These are phyloP conservation scores for Petrocephalus schoutedeni DNA, from an alignment of 2,797 vertebrate genomes.

Conservation along the genomic window DNA sequence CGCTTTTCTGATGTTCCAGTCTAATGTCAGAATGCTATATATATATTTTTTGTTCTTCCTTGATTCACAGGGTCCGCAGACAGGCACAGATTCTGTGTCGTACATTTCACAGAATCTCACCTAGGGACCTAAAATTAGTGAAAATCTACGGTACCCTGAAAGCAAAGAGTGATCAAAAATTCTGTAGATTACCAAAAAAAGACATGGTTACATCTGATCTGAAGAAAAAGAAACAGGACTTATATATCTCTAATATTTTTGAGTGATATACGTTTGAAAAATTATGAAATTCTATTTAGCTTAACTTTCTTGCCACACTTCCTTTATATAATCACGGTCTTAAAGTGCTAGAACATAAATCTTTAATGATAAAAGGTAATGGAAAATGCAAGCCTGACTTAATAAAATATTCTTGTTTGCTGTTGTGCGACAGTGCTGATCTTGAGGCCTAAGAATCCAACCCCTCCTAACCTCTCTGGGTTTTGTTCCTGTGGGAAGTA, in stretches of 20 bases:
- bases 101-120: neutral
- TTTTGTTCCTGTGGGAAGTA: neutral
- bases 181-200: neutral
- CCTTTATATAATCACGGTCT: neutral
- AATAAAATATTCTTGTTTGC: neutral
- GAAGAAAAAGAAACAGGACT: neutral
- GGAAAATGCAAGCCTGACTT: neutral
- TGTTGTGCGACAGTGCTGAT: neutral
- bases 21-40: neutral
- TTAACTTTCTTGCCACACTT: neutral
- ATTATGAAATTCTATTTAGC: neutral
- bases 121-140: neutral
- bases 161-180: neutral
- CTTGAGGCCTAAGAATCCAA: neutral
- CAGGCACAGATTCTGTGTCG: neutral
- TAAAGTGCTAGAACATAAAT: neutral
- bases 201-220: neutral
- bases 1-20: neutral
- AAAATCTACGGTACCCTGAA: neutral
- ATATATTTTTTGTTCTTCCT: constrained; percentile 1
- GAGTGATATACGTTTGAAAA: neutral
- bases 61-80: neutral
- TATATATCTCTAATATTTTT: neutral
- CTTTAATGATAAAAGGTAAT: neutral
- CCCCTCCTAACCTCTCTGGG: neutral